These are phyloP conservation scores for Polyergus mexicanus DNA, from an alignment of 1,140 invertebrate genomes.

Conservation along the genomic window DNA sequence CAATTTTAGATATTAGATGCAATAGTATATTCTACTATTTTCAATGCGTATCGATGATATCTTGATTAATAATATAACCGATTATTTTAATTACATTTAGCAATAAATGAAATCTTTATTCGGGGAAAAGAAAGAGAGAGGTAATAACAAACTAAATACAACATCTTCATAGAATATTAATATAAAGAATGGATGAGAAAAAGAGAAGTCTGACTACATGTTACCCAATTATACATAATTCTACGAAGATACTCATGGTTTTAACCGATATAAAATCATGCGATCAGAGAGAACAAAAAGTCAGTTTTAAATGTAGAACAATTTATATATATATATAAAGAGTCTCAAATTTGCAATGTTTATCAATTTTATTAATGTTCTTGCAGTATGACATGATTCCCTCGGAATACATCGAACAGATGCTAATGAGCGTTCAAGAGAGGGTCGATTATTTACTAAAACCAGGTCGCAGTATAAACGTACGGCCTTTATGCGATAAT, in stretches of 20 bases:
- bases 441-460: constrained; percentile 68
- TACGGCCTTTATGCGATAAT: not conserved
- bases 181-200: constrained; percentile 33
- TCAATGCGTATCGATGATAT: not conserved
- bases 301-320: constrained; percentile 19
- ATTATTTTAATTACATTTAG: constrained; percentile 18
- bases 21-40: not conserved
- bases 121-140: not conserved
- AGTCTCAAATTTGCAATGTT: not conserved
- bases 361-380: constrained; percentile 49
- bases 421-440: constrained; percentile 74
- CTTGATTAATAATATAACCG: not conserved
- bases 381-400: constrained; percentile 64
- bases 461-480: constrained; percentile 23
- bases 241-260: not conserved
- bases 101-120: not conserved
- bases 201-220: not conserved
- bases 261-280: not conserved
- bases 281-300: constrained; percentile 14
- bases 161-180: not conserved
- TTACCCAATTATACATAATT: not conserved
- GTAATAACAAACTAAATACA: too few relatives aligned
- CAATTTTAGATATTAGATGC: not conserved
- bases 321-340: not conserved
- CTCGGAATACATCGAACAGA: constrained; percentile 77